Percentiles rank a stretch among this genome's conserved stretches.
Conservation (phyloP, 2,797 vertebrate species). For the Epinephelus coioides region DNA sequence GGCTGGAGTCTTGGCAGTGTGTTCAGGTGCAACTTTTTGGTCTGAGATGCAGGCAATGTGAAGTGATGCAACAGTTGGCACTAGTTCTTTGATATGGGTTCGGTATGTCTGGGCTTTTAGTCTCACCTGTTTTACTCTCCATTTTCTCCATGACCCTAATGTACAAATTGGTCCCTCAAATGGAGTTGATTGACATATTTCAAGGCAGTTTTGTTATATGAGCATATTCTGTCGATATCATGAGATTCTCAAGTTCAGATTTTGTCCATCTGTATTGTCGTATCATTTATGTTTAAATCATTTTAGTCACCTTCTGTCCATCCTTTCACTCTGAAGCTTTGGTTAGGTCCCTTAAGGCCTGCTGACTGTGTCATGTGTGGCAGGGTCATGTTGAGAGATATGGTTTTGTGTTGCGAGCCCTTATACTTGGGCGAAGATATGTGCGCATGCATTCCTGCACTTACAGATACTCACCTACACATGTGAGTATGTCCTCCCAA, state of each 20-base stretch:
- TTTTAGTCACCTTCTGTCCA: conserved; percentile 10
- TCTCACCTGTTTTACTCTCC: not conserved
- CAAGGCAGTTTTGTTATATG: conserved; percentile 10
- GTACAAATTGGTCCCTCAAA: conserved; percentile 6
- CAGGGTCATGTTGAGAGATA: conserved; percentile 24
- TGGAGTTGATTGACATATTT: conserved; percentile 9
- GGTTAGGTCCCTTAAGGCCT: conserved; percentile 2
- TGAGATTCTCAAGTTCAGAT: not conserved
- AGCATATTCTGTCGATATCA: not conserved
- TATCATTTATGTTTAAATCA: conserved; percentile 5
- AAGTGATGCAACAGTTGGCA: too few species aligned
- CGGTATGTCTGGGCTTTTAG: not conserved
- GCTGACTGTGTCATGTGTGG: conserved; percentile 19
- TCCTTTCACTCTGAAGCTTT: conserved; percentile 8
- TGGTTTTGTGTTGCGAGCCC: conserved; percentile 25
- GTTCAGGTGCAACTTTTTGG: too few species aligned
- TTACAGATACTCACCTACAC: conserved; percentile 54
- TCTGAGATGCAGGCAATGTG: too few species aligned
- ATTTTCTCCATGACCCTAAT: not conserved
- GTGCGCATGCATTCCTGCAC: conserved; percentile 54
- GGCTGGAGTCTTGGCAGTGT: too few species aligned
- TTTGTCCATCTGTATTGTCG: not conserved
- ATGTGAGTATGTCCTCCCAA: conserved; percentile 49
- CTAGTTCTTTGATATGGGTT: too few species aligned
- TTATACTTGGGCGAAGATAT: conserved; percentile 22